phyloP scores from a whole-genome alignment of 2,888 invertebrate species.

The Parnassius smintheus region DNA sequence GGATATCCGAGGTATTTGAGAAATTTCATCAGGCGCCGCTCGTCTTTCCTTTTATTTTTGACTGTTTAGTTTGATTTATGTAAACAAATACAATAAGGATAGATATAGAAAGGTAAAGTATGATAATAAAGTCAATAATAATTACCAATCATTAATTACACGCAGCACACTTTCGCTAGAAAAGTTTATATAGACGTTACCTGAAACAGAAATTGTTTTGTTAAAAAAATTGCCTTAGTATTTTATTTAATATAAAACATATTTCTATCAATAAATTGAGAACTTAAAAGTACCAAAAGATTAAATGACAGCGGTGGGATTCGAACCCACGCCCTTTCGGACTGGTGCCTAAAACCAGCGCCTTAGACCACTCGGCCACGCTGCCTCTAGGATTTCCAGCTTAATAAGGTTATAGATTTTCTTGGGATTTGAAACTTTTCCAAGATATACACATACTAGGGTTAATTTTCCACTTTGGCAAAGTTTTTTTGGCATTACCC shows the following conservation, averaged over 20 bases:
- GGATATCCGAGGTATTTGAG: slow-evolving; percentile 41
- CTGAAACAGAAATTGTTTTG: slow-evolving; percentile 11
- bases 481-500: no score
- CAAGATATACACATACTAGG: no score
- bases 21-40: slow-evolving; percentile 43
- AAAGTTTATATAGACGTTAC: slow-evolving; percentile 10
- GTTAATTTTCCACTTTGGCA: no score
- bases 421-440: no score
- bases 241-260: neutral
- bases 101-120: slow-evolving; percentile 29
- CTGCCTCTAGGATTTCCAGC: slow-evolving; percentile 55
- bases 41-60: slow-evolving; percentile 32
- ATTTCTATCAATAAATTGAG: slow-evolving; percentile 5
- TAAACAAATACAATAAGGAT: slow-evolving; percentile 21
- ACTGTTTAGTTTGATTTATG: neutral
- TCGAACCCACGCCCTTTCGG: slow-evolving; percentile 87
- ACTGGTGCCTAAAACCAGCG: slow-evolving; percentile 85
- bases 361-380: slow-evolving; percentile 87
- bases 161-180: neutral
- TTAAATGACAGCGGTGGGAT: slow-evolving; percentile 83
- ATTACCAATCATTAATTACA: slow-evolving; percentile 8
- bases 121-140: slow-evolving; percentile 11
- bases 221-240: neutral
- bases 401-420: no score
- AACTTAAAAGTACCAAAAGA: slow-evolving; percentile 33